Percentiles rank a stretch among this genome's conserved stretches.
phyloP scores from a whole-genome alignment of 2,113 vertebrate species.

The Grammomys dolichurus region DNA sequence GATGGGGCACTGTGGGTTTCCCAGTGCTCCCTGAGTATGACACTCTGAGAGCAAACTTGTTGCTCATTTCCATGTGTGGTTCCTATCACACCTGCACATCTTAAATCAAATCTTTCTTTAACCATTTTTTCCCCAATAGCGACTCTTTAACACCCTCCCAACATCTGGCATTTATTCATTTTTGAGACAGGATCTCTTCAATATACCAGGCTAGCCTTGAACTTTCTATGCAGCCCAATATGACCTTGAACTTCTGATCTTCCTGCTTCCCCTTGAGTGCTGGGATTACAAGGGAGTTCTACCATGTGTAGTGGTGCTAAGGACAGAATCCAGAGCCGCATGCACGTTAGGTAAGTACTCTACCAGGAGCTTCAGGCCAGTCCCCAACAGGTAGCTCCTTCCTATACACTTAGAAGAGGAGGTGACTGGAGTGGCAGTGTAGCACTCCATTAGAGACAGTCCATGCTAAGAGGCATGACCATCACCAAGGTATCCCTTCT shows the following conservation, averaged over 20 bases:
- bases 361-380: background rate
- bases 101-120: background rate
- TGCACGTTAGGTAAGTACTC: background rate
- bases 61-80: background rate
- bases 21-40: background rate
- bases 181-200: background rate
- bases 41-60: background rate
- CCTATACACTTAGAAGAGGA: background rate
- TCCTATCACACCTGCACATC: too few species aligned
- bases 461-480: rapidly evolving
- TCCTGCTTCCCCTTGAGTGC: background rate
- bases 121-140: background rate
- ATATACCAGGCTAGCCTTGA: background rate
- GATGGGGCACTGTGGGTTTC: too few species aligned
- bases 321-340: background rate
- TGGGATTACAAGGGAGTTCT: background rate
- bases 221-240: background rate
- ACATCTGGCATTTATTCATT: background rate
- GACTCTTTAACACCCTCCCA: background rate
- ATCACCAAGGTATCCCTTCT: background rate
- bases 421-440: rapidly evolving
- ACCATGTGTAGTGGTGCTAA: background rate
- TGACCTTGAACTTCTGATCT: background rate
- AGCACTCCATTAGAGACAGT: background rate
- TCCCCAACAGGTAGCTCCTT: background rate